Conservation (phyloP, 2,888 invertebrate species). For the Herminia tarsipennalis region DNA sequence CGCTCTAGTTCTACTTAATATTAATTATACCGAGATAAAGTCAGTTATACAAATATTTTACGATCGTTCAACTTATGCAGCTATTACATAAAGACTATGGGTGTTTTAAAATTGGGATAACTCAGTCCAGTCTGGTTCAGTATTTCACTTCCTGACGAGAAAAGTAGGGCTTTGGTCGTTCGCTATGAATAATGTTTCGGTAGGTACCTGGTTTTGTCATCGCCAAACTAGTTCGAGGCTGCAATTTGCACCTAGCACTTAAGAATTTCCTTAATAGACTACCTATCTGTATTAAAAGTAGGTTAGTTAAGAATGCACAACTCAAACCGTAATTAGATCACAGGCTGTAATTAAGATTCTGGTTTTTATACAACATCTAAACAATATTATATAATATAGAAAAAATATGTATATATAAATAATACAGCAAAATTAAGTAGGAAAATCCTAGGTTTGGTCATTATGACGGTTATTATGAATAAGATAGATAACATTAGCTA, state of each 20-base stretch:
- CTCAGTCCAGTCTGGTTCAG: constrained; percentile 31
- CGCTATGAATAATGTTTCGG: constrained; percentile 48
- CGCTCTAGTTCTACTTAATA: constrained; percentile 52
- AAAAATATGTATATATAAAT: too few species aligned
- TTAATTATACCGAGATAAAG: constrained; percentile 54
- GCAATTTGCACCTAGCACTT: constrained; percentile 34
- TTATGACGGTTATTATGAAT: too few species aligned
- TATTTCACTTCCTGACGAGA: constrained; percentile 50
- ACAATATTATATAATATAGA: too few species aligned
- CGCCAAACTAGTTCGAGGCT: constrained; percentile 34
- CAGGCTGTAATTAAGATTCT: not conserved
- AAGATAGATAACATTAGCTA: too few species aligned
- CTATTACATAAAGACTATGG: constrained; percentile 42
- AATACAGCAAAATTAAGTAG: too few species aligned
- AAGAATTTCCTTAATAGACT: constrained; percentile 38
- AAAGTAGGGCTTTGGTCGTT: constrained; percentile 47
- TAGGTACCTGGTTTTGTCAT: constrained; percentile 42
- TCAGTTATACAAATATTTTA: constrained; percentile 47
- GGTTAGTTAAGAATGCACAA: constrained; percentile 35
- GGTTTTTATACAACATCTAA: too few species aligned
- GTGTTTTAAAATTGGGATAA: constrained; percentile 52
- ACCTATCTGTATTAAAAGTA: constrained; percentile 28
- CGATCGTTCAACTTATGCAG: constrained; percentile 23
- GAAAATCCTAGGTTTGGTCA: too few species aligned
- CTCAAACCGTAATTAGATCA: constrained; percentile 25